Conservation (phyloP, 1,140 invertebrate genomes). For the Heliconius himera region DNA sequence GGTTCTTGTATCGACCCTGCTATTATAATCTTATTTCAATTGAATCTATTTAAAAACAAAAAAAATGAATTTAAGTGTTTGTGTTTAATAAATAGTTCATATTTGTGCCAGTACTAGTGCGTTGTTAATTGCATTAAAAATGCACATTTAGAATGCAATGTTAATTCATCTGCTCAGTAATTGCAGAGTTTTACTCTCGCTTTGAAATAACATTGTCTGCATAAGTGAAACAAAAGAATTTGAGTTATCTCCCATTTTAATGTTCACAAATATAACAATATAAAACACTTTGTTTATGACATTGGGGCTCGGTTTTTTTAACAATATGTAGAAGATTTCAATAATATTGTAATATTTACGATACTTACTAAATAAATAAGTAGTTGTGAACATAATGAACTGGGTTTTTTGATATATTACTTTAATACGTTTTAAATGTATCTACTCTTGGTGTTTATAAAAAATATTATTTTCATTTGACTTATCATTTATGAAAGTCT, state of each 20-base stretch:
- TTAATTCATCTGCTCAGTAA: slow-evolving; percentile 26
- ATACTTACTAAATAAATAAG: too few species aligned
- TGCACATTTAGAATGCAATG: slow-evolving; percentile 21
- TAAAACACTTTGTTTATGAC: background rate
- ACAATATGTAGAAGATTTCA: too few species aligned
- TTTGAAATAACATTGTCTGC: slow-evolving; percentile 17
- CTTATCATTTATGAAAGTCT: background rate
- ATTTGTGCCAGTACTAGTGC: background rate
- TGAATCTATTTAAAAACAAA: background rate
- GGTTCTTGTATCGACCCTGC: too few species aligned
- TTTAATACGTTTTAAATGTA: background rate
- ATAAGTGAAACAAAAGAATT: slow-evolving; percentile 17
- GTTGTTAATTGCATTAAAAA: slow-evolving; percentile 25
- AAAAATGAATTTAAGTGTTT: background rate
- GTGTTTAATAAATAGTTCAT: slow-evolving; percentile 6
- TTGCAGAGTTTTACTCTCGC: slow-evolving; percentile 22
- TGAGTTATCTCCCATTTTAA: slow-evolving; percentile 18
- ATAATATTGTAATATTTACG: too few species aligned
- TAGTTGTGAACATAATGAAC: too few species aligned
- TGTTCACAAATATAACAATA: background rate
- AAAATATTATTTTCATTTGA: background rate
- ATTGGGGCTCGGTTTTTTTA: background rate
- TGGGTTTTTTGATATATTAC: background rate
- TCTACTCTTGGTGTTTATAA: background rate
- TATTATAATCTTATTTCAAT: too few species aligned